Percentiles rank a stretch among this genome's conserved stretches.
Conservation (phyloP, 2,113 vertebrate genomes). For the Raja brachyura region DNA sequence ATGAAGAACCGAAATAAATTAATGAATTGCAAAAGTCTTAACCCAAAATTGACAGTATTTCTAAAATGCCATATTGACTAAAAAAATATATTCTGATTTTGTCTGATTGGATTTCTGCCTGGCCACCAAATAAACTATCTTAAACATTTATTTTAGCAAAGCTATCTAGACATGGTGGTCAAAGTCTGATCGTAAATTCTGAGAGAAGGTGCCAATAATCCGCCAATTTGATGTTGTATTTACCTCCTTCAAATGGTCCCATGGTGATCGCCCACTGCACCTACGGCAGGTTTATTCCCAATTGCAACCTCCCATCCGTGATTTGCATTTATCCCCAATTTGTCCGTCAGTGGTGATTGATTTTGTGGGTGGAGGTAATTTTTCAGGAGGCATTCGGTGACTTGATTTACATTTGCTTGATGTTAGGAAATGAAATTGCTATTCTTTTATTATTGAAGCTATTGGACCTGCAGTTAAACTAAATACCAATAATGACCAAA, state of each 20-base stretch:
- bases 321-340: neutral
- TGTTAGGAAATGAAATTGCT: no score
- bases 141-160: neutral
- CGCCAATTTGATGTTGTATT: constrained; percentile 33
- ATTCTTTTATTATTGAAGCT: no score
- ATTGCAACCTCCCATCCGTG: neutral
- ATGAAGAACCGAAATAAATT: neutral
- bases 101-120: neutral
- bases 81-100: neutral
- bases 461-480: no score
- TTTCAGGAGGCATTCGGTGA: neutral
- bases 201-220: neutral
- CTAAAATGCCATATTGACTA: neutral
- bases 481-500: no score
- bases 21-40: neutral
- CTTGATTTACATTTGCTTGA: neutral
- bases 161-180: no score
- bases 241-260: constrained; percentile 58
- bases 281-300: constrained; percentile 49
- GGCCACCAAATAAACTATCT: neutral
- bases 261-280: constrained; percentile 71
- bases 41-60: neutral
- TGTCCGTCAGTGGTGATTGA: neutral
- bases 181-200: neutral
- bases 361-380: neutral